Percentiles rank a stretch among this genome's conserved stretches.
These are phyloP conservation scores for Colistium nudipinnis DNA, from an alignment of 2,113 vertebrate species.

Conservation along the genomic window DNA sequence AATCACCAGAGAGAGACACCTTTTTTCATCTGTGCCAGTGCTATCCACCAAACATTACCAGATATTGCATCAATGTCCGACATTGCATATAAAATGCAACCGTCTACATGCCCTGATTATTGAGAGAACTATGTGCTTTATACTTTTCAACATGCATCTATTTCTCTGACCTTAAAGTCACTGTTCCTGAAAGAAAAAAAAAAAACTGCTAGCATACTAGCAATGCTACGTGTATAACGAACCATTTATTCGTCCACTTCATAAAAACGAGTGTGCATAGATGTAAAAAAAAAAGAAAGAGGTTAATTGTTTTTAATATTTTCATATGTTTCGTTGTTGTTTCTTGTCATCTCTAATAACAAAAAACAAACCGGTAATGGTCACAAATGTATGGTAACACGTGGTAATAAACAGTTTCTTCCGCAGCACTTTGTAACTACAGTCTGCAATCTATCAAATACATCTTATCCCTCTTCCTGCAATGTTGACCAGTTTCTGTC, in stretches of 20 bases:
- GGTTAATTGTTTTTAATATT: no score
- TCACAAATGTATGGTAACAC: no score
- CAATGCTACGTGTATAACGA: slow-evolving; percentile 26
- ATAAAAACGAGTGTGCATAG: no score
- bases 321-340: background rate
- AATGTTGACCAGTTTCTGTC: background rate
- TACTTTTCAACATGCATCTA: slow-evolving; percentile 33
- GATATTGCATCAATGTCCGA: slow-evolving; percentile 7
- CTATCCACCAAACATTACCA: background rate
- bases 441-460: slow-evolving; percentile 15
- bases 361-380: no score
- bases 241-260: slow-evolving; percentile 20
- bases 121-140: background rate
- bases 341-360: background rate
- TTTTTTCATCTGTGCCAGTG: background rate
- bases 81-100: background rate
- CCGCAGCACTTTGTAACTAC: slow-evolving; percentile 2
- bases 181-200: background rate
- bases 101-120: slow-evolving; percentile 19
- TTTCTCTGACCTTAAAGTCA: slow-evolving; percentile 7
- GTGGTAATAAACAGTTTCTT: background rate
- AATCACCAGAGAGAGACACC: background rate
- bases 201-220: slow-evolving; percentile 24
- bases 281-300: no score
- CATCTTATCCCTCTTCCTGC: background rate